These are phyloP conservation scores for Drosophila kambysellisi DNA, from an alignment of 2,888 invertebrate species.

Conservation along the genomic window DNA sequence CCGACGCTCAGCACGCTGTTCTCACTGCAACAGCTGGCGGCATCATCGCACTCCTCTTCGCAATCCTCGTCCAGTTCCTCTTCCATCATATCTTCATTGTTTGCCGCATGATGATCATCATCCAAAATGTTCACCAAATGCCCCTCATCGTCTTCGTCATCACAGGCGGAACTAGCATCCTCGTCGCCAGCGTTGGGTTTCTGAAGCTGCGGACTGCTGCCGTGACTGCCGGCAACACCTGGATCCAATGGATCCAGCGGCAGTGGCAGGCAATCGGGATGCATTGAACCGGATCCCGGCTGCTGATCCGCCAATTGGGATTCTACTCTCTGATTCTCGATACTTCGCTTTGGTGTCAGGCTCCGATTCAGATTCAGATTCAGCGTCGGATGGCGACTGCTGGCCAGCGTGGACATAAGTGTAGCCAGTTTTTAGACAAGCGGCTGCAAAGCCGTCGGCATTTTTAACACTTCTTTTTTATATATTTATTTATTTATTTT, in stretches of 20 bases:
- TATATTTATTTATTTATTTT: not conserved
- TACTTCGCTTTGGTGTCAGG: slow-evolving; percentile 43
- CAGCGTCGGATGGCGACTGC: slow-evolving; percentile 70
- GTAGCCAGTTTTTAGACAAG: slow-evolving; percentile 35
- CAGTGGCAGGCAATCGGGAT: slow-evolving; percentile 83
- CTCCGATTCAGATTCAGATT: slow-evolving; percentile 42
- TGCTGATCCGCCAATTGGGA: slow-evolving; percentile 28
- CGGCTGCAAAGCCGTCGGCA: slow-evolving; percentile 53
- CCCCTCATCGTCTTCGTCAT: slow-evolving; percentile 48
- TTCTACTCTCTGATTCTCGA: slow-evolving; percentile 8
- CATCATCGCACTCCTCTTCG: slow-evolving; percentile 78
- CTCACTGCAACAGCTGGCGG: slow-evolving; percentile 90
- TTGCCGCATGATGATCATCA: slow-evolving; percentile 11
- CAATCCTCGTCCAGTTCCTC: slow-evolving; percentile 60
- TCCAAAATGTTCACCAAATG: slow-evolving; percentile 55
- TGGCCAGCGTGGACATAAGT: slow-evolving; percentile 79
- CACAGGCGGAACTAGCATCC: slow-evolving; percentile 38
- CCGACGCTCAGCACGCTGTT: slow-evolving; percentile 93
- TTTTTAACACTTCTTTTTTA: slow-evolving; percentile 24
- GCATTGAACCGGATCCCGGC: slow-evolving; percentile 68
- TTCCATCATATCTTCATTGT: slow-evolving; percentile 20
- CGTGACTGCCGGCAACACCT: slow-evolving; percentile 62
- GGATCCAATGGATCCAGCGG: slow-evolving; percentile 73
- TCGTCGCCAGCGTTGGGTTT: slow-evolving; percentile 51
- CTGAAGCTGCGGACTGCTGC: slow-evolving; percentile 80